These are phyloP conservation scores for Tribolium freemani DNA, from an alignment of 2,888 invertebrate species.

Conservation along the genomic window DNA sequence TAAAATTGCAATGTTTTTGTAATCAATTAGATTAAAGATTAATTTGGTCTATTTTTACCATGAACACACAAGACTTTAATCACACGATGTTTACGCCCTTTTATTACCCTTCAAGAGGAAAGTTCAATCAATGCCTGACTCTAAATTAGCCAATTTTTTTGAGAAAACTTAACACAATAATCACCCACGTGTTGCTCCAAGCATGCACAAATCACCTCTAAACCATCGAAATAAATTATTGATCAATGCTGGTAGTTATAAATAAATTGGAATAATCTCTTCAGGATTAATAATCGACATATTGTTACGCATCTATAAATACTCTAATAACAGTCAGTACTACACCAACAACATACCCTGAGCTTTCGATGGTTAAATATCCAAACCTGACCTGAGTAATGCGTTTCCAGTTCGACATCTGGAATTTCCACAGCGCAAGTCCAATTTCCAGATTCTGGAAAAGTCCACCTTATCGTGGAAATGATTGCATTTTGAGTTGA, in stretches of 20 bases:
- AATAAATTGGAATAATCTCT: background rate
- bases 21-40: too few species aligned
- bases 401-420: background rate
- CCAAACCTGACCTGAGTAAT: background rate
- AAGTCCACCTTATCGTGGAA: background rate
- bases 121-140: background rate
- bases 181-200: background rate
- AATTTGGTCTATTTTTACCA: background rate
- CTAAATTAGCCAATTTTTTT: background rate
- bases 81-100: background rate
- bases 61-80: background rate
- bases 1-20: too few species aligned
- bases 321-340: background rate
- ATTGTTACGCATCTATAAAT: background rate
- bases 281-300: background rate
- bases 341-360: constrained; percentile 17
- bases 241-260: background rate
- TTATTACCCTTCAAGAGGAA: background rate
- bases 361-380: background rate
- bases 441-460: background rate
- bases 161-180: too few species aligned
- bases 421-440: background rate
- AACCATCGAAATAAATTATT: background rate
- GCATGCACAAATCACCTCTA: background rate
- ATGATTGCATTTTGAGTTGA: background rate